Evolutionary conservation across 2,797 vertebrate genomes (phyloP).

Genomic region (Betta splendens): DNA sequence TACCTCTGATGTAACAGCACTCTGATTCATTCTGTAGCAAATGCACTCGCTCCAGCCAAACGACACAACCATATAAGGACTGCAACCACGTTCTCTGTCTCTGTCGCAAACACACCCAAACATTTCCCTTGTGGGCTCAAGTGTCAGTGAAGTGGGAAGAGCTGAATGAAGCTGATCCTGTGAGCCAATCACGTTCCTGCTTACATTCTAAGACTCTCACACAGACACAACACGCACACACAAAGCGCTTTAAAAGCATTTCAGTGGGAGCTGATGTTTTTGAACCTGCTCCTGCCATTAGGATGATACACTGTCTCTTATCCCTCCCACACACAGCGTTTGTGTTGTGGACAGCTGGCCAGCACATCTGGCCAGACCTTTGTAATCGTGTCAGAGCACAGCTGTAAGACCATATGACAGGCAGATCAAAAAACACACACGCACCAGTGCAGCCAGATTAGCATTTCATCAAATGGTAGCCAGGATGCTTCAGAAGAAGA

Average conservation of each 20-base stretch:
- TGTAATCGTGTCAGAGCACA: slow-evolving; percentile 69
- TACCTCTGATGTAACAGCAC: slow-evolving; percentile 76
- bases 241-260: slow-evolving; percentile 8
- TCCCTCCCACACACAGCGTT: slow-evolving; percentile 26
- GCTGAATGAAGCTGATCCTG: slow-evolving; percentile 52
- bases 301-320: slow-evolving; percentile 27
- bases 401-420: slow-evolving; percentile 68
- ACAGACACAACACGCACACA: slow-evolving; percentile 9
- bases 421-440: slow-evolving; percentile 68
- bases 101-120: slow-evolving; percentile 60
- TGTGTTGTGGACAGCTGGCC: slow-evolving; percentile 64
- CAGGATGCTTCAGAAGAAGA: slow-evolving; percentile 16
- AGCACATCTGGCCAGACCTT: slow-evolving; percentile 72
- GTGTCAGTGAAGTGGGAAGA: slow-evolving; percentile 54
- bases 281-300: slow-evolving; percentile 29
- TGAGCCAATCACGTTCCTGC: slow-evolving; percentile 30
- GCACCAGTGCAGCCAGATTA: slow-evolving; percentile 45
- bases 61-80: slow-evolving; percentile 74
- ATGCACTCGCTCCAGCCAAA: slow-evolving; percentile 61
- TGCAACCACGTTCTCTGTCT: slow-evolving; percentile 47
- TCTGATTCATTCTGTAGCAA: slow-evolving; percentile 76
- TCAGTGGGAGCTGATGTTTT: slow-evolving; percentile 1
- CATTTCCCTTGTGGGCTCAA: slow-evolving; percentile 55
- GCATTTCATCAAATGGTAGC: slow-evolving; percentile 38
- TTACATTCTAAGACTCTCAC: slow-evolving; percentile 12